Evolutionary conservation across 2,888 invertebrate species (phyloP), one percentile per base, ranked within the genome.

Genomic region (Lithosia quadra): DNA sequence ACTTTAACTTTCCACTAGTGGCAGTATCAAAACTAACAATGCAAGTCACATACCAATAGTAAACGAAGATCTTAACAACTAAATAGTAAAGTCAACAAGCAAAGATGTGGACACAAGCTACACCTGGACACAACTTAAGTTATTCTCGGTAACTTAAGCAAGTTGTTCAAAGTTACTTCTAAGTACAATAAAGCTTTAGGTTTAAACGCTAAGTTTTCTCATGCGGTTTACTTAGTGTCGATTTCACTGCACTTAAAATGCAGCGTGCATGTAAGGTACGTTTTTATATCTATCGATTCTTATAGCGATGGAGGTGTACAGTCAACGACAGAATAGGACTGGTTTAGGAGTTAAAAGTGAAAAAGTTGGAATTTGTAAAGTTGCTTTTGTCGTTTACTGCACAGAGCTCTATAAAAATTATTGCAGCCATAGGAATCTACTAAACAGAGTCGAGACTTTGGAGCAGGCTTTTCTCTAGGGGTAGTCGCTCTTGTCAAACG

Each of bases 151-250:
- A 49, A 62, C 63, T 72, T 77, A 61, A 65, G 68, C 78, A 74
- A 78, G 72, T 78, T 78, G 74, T 76, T 76, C 74, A 67, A 78
- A 78, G 72, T 69, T 65, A 18, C 22, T 71, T 69, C 65, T 78
- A 69, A 68, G 63, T 61, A 56, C 69, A 55, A 69, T 73, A 67
- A 73, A 76, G 77, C 75, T 78, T 69, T 70, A 65, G 39, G 28
- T 56, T 65, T 24, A 21, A 33, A 33, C 24, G 24, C 11, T 43
- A 53, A 75, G 61, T 73, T 68, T 58, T 22, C 21, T 58, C 71
- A 67, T 75, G 70, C 64, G 18, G 58, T 58, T 2, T 33, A 15
- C 18, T 58, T 33, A 33, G 58, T n/a, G 33, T n/a, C n/a, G 10
- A 0, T 33, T 58, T 11, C n/a, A 34, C 24, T 24, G 56, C 24